phyloP scores from a whole-genome alignment of 2,113 vertebrate genomes.

The Nycticryphes semicollaris region DNA sequence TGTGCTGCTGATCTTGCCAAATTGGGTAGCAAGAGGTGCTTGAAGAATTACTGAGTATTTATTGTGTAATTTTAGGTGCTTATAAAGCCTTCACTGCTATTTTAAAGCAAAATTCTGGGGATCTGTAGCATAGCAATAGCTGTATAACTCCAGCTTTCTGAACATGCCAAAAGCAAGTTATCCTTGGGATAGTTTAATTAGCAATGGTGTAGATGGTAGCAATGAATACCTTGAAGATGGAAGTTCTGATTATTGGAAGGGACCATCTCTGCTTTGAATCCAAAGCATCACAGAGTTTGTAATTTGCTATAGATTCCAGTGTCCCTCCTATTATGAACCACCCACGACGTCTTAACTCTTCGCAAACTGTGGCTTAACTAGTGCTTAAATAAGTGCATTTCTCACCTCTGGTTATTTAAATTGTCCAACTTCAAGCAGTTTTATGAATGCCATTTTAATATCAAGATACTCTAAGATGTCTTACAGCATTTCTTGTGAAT shows the following conservation, averaged over 20 bases:
- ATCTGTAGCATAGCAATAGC: slow-evolving; percentile 52
- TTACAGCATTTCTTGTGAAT: slow-evolving; percentile 1
- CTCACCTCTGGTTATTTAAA: not conserved
- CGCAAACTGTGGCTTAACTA: not conserved
- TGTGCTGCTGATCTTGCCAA: slow-evolving; percentile 32
- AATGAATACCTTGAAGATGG: not conserved
- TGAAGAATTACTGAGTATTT: slow-evolving; percentile 31
- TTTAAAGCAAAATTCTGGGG: slow-evolving; percentile 41
- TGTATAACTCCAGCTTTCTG: slow-evolving; percentile 30
- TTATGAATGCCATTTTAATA: slow-evolving; percentile 5
- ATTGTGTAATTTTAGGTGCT: slow-evolving; percentile 43
- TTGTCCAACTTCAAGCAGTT: not conserved
- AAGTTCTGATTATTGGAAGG: not conserved
- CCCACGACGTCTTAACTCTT: not conserved
- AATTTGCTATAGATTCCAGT: not conserved
- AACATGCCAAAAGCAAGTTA: slow-evolving; percentile 2
- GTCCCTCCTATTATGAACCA: not conserved
- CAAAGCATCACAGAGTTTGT: not conserved
- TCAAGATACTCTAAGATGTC: not conserved
- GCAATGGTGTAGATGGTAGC: not conserved
- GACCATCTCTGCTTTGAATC: not conserved
- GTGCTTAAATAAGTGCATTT: not conserved
- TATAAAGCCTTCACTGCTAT: slow-evolving; percentile 26
- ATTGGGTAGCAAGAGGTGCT: slow-evolving; percentile 33
- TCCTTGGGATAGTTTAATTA: not conserved